These are phyloP conservation scores for Microctenopoma stevenorrisi DNA, from an alignment of 2,797 vertebrate species.

Conservation along the genomic window DNA sequence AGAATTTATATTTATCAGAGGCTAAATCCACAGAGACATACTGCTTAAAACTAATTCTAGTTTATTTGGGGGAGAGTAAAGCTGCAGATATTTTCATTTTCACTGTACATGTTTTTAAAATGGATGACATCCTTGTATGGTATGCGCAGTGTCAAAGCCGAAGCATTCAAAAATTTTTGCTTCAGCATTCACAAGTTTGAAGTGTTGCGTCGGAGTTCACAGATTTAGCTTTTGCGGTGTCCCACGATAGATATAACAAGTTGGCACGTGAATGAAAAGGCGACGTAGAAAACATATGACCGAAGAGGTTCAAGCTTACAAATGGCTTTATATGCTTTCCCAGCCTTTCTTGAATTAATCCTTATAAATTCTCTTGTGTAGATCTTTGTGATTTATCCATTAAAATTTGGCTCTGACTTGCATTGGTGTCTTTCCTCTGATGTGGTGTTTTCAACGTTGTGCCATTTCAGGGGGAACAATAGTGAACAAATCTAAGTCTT, in stretches of 20 bases:
- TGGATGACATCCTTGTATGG: conserved; percentile 18
- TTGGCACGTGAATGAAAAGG: conserved; percentile 32
- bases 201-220: conserved; percentile 46
- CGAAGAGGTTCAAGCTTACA: conserved; percentile 41
- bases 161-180: conserved; percentile 33
- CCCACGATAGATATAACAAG: conserved; percentile 5
- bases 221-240: conserved; percentile 47
- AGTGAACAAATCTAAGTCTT: conserved; percentile 36
- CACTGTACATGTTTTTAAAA: conserved; percentile 27
- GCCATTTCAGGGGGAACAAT: conserved; percentile 45
- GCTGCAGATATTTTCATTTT: conserved; percentile 30
- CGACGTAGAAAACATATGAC: conserved; percentile 24
- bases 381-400: conserved; percentile 53
- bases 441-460: conserved; percentile 45
- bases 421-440: conserved; percentile 34
- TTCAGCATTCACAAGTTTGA: conserved; percentile 37
- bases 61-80: conserved; percentile 40
- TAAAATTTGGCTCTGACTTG: conserved; percentile 36
- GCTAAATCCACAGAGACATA: conserved; percentile 43
- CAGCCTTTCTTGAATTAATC: conserved; percentile 41
- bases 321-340: conserved; percentile 47
- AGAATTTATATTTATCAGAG: too few relatives aligned
- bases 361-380: conserved; percentile 29
- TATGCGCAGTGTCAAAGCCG: conserved; percentile 12
- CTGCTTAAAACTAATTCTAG: conserved; percentile 46